Percentiles rank a stretch among this genome's conserved stretches.
These are phyloP conservation scores for Callorhinus ursinus DNA, from an alignment of 2,113 vertebrate genomes.

Conservation along the genomic window DNA sequence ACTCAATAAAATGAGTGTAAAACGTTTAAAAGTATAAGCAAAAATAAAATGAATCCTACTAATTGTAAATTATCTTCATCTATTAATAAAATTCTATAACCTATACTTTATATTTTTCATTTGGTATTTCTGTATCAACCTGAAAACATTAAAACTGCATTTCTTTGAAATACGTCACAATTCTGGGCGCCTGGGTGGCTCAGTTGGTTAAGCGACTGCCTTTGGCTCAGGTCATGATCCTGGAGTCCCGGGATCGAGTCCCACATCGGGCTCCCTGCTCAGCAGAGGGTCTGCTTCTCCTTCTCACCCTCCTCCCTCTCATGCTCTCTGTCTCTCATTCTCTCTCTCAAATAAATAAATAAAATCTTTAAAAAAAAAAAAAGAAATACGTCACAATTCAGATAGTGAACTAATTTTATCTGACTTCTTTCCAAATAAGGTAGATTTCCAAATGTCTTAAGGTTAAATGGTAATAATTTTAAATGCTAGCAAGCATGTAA, in stretches of 20 bases:
- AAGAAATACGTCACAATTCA: neutral
- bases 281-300: too few species aligned
- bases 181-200: too few species aligned
- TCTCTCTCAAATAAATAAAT: too few species aligned
- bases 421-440: neutral
- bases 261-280: too few species aligned
- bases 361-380: too few species aligned
- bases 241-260: too few species aligned
- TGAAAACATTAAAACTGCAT: constrained; percentile 34
- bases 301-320: too few species aligned
- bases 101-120: neutral
- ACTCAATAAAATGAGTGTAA: neutral
- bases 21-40: neutral
- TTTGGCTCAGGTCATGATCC: too few species aligned
- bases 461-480: neutral
- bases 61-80: neutral
- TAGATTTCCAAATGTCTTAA: constrained; percentile 14
- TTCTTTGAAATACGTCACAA: neutral
- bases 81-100: constrained; percentile 5
- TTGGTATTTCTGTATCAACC: neutral
- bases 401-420: neutral
- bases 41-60: constrained; percentile 35
- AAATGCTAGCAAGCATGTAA: neutral
- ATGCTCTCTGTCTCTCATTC: too few species aligned
- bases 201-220: too few species aligned